These are phyloP conservation scores for Paramisgurnus dabryanus DNA, from an alignment of 2,113 vertebrate species.

Conservation along the genomic window DNA sequence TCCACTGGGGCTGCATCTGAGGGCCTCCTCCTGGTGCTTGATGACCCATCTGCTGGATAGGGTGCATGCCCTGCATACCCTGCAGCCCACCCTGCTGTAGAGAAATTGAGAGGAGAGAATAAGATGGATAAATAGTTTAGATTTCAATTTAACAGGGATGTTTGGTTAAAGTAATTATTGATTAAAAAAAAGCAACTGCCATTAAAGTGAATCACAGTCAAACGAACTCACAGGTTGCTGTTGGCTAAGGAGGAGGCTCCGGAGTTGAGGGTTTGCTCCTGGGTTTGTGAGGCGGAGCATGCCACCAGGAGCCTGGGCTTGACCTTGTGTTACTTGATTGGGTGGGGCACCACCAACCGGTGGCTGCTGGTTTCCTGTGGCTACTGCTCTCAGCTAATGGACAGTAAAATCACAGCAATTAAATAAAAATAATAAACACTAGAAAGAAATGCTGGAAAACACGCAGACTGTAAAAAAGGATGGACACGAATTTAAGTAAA, in stretches of 20 bases:
- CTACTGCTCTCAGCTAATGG: constrained; percentile 77
- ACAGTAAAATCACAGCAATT: constrained; percentile 4
- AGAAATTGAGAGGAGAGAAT: not conserved
- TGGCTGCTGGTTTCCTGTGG: constrained; percentile 74
- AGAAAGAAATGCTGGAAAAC: no score
- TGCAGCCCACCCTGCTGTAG: constrained; percentile 80
- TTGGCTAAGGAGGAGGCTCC: constrained; percentile 90
- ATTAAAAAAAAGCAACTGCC: constrained; percentile 13
- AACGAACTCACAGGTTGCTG: constrained; percentile 82
- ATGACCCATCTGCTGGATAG: constrained; percentile 84
- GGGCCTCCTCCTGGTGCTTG: constrained; percentile 76
- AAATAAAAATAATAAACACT: not conserved
- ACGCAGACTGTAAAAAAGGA: not conserved
- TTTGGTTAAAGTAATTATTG: not conserved
- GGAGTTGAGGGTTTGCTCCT: constrained; percentile 89
- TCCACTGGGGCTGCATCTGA: constrained; percentile 82
- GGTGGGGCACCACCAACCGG: constrained; percentile 76
- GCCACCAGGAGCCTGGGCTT: constrained; percentile 77
- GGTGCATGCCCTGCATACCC: constrained; percentile 81
- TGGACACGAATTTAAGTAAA: not conserved
- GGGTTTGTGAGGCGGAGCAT: constrained; percentile 87
- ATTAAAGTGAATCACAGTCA: not conserved
- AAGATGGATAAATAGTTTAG: constrained; percentile 1
- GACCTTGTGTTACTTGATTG: constrained; percentile 75
- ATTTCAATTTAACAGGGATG: constrained; percentile 46